These are phyloP conservation scores for Meloe dianella DNA, from an alignment of 2,888 invertebrate genomes.

Conservation along the genomic window DNA sequence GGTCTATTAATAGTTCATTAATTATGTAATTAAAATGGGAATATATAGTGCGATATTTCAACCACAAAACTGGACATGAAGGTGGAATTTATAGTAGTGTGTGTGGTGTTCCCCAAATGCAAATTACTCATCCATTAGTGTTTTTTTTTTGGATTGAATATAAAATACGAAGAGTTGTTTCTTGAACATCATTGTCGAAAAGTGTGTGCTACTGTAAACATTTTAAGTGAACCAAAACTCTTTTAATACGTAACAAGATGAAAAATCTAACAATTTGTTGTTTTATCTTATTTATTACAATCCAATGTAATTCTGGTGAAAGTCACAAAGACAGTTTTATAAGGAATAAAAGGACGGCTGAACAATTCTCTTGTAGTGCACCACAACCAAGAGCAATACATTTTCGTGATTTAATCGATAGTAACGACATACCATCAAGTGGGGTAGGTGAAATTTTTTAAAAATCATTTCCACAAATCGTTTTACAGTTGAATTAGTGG, in stretches of 20 bases:
- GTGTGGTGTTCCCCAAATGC: conserved; percentile 4
- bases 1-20: neutral
- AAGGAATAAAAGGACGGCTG: neutral
- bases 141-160: neutral
- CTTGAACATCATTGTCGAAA: neutral
- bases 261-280: neutral
- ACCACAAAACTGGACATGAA: neutral
- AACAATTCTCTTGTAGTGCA: neutral
- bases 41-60: neutral
- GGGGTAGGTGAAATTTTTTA: neutral
- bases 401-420: conserved; percentile 13
- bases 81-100: neutral
- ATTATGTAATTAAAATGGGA: neutral
- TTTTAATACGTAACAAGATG: neutral
- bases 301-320: neutral
- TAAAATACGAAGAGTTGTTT: neutral
- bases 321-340: neutral
- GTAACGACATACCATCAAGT: neutral
- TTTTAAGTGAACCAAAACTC: too few species aligned
- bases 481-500: neutral
- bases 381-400: conserved; percentile 17
- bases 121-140: neutral
- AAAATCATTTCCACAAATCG: neutral
- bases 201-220: neutral
- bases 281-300: neutral